A percentile compares a stretch with the other conserved stretches of the same genome.
Conservation (phyloP, 2,888 invertebrate species). For the Euplagia quadripunctaria region DNA sequence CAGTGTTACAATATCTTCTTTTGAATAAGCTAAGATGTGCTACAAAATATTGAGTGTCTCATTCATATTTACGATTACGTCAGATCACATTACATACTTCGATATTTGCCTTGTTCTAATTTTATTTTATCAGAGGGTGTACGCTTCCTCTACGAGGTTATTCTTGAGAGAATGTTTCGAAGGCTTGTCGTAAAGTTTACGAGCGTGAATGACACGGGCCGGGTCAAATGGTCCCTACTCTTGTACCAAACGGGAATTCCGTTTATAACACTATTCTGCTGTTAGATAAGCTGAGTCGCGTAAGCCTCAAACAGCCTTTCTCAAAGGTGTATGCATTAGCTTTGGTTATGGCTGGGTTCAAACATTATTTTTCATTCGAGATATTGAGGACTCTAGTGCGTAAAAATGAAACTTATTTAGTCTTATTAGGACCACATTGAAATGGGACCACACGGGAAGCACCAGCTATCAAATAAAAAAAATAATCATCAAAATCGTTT, state of each 20-base stretch:
- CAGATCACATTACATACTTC: constrained; percentile 59
- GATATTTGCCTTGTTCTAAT: constrained; percentile 64
- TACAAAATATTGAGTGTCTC: constrained; percentile 60
- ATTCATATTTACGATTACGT: constrained; percentile 63
- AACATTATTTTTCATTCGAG: constrained; percentile 43
- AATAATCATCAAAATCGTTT: too few species aligned
- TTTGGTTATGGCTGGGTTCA: constrained; percentile 36
- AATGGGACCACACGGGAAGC: too few species aligned
- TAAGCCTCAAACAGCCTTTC: constrained; percentile 38
- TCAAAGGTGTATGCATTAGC: constrained; percentile 44
- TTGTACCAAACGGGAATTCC: constrained; percentile 58
- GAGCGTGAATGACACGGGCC: constrained; percentile 58
- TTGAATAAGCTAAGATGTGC: constrained; percentile 41
- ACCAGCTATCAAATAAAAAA: too few species aligned
- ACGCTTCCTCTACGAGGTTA: constrained; percentile 54
- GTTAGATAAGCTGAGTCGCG: constrained; percentile 54
- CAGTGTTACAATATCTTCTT: constrained; percentile 24
- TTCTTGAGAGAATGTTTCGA: constrained; percentile 60
- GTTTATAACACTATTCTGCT: constrained; percentile 63
- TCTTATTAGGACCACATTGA: too few species aligned
- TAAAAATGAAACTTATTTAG: not conserved
- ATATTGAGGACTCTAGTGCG: not conserved
- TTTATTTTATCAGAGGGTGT: constrained; percentile 58
- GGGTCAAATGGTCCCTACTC: constrained; percentile 59
- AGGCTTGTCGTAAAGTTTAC: constrained; percentile 69